A percentile compares a stretch with the other conserved stretches of the same genome.
Conservation (phyloP, 1,140 invertebrate species). For the Tenebrio molitor region DNA sequence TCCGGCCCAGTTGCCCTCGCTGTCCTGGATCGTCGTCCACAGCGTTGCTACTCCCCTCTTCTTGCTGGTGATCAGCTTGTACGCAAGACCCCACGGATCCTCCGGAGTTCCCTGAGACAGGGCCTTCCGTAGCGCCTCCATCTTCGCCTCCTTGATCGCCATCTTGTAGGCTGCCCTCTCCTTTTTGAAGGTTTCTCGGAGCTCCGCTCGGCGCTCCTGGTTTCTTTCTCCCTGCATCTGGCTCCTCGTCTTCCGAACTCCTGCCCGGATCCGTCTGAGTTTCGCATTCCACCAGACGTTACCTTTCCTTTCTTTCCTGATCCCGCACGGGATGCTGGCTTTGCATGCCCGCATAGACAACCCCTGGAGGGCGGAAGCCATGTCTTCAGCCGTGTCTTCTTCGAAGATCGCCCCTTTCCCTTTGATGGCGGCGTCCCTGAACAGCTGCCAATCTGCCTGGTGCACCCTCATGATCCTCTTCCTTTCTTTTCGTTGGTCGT, state of each 20-base stretch:
- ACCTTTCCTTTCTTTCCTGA: neutral
- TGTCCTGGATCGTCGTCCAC: too few relatives aligned
- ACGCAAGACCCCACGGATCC: neutral
- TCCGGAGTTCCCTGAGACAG: neutral
- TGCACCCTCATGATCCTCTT: neutral
- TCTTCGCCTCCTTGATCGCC: neutral
- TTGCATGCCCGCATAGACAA: neutral
- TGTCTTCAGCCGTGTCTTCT: neutral
- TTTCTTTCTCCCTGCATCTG: neutral
- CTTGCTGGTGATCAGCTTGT: neutral
- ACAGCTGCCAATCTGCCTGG: neutral
- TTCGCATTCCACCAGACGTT: neutral
- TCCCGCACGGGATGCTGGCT: neutral
- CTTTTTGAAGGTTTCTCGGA: neutral
- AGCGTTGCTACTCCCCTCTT: neutral
- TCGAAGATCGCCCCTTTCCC: neutral
- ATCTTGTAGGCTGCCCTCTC: neutral
- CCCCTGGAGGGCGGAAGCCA: neutral
- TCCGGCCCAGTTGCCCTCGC: neutral
- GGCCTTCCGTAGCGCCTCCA: neutral
- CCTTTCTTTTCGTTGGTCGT: neutral
- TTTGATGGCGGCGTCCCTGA: neutral
- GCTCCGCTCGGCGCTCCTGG: neutral
- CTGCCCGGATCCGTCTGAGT: neutral
- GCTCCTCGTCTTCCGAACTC: neutral